Base-by-base conservation (phyloP, 2,888 invertebrate genomes). In the Orthosia incerta region DNA sequence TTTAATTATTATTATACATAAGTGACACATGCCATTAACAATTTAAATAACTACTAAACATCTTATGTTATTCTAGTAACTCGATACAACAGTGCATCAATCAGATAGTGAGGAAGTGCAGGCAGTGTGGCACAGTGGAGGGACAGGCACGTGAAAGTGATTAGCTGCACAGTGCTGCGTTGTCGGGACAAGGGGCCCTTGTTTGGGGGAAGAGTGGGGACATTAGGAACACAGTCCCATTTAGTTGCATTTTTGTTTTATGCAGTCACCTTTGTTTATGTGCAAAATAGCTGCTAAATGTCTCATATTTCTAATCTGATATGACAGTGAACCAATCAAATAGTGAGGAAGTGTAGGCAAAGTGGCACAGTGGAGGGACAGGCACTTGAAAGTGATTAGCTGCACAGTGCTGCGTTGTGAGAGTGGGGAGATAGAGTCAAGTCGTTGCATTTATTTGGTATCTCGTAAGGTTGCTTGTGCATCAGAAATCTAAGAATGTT, bases 311-410 rank as follows among this genome's bases (percentile, higher is more conserved):
- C 39, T 87, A 89, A 86, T 71, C 68, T 64, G 85, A 84, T 78
- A 77, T 31, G 39, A 45, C 53, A 66, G 68, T 73, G 77, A 74
- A 76, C 72, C 85, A 88, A 80, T 86, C 87, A 84, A 87, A 86
- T 86, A 87, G 88, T 89, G 91, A 94, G 94, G 94, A 94, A 94
- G 94, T 93, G 92, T 93, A 91, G 91, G 83, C 89, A 73, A 85
- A 87, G 79, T 86, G 89, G 86, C 86, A 85, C 84, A 76, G 84
- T 80, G 86, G 80, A 89, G 88, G 84, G 94, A 93, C 94, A 93
- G 90, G 91, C 95, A 95, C 94, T 94, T 95, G 95, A 95, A 95
- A 95, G 94, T 94, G 93, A 95, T 95, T 95, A 95, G 91, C 86
- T 76, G 89, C 88, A 95, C 95, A 95, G 94, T 88, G 91, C 89